Percentiles rank a stretch among this genome's conserved stretches.
These are phyloP conservation scores for Catostomus latipinnis DNA, from an alignment of 2,797 vertebrate genomes.

Conservation along the genomic window DNA sequence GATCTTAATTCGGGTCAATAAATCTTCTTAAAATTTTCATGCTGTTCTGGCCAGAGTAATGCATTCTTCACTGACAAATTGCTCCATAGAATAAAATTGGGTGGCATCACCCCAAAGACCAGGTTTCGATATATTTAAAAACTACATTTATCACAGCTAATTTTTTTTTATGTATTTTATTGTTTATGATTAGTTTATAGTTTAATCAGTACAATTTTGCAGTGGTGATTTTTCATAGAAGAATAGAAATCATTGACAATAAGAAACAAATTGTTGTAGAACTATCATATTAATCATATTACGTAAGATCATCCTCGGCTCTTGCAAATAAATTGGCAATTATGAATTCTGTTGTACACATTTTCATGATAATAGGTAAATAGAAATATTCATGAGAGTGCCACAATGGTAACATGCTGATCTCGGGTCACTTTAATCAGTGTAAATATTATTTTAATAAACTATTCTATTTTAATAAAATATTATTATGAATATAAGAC, in stretches of 20 bases:
- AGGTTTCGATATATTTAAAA: not conserved
- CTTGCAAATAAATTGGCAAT: not conserved
- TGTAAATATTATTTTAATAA: not conserved
- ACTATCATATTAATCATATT: too few relatives aligned
- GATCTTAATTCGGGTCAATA: slow-evolving; percentile 58
- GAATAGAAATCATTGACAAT: too few relatives aligned
- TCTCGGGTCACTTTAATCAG: not conserved
- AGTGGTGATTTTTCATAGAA: too few relatives aligned
- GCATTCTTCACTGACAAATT: slow-evolving; percentile 41
- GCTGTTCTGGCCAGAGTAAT: slow-evolving; percentile 48
- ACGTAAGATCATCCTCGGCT: too few relatives aligned
- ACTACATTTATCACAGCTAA: too few relatives aligned
- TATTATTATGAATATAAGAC: not conserved
- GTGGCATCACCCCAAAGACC: slow-evolving; percentile 10
- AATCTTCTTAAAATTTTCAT: slow-evolving; percentile 57
- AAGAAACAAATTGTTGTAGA: too few relatives aligned
- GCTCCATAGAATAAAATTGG: not conserved
- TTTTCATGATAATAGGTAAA: not conserved
- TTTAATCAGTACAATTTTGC: too few relatives aligned
- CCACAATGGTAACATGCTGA: slow-evolving; percentile 7
- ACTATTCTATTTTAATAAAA: not conserved
- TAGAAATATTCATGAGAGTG: not conserved
- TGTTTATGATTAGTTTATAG: too few relatives aligned
- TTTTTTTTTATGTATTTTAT: too few relatives aligned
- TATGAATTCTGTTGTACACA: not conserved